Evolutionary conservation across 2,888 invertebrate species (phyloP).

Genomic region (Plebejus melissa): DNA sequence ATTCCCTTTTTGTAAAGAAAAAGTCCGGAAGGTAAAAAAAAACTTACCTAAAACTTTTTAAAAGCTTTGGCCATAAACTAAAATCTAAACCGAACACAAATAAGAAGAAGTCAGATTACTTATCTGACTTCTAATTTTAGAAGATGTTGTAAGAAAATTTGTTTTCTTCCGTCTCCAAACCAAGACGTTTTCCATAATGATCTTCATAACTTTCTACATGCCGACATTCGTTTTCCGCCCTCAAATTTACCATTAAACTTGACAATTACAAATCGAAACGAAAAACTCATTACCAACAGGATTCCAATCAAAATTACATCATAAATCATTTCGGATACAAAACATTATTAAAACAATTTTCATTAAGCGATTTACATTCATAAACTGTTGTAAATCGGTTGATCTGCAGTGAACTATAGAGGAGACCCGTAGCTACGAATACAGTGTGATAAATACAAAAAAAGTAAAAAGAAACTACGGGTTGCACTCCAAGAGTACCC

Average conservation of each 20-base stretch:
- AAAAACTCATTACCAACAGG: conserved; percentile 20
- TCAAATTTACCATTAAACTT: neutral
- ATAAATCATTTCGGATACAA: conserved; percentile 14
- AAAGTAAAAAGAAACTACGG: no score
- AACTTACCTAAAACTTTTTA: no score
- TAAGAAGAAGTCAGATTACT: no score
- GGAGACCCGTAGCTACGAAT: neutral
- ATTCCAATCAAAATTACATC: conserved; percentile 8
- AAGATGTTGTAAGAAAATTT: neutral
- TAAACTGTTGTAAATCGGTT: conserved; percentile 1
- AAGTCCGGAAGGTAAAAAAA: no score
- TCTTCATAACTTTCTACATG: neutral
- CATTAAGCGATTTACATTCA: conserved; percentile 23
- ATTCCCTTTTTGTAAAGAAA: no score
- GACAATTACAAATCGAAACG: conserved; percentile 8
- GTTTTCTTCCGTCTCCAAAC: neutral
- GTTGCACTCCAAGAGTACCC: no score
- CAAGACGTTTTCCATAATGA: neutral
- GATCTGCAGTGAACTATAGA: neutral
- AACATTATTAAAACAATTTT: conserved; percentile 17
- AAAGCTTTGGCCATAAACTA: no score
- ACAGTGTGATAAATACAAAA: no score
- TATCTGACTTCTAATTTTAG: no score
- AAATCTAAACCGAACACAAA: no score
- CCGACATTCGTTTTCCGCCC: neutral